A percentile compares a stretch with the other conserved stretches of the same genome.
phyloP scores from a whole-genome alignment of 2,888 invertebrate genomes.

The Amiota mariae region DNA sequence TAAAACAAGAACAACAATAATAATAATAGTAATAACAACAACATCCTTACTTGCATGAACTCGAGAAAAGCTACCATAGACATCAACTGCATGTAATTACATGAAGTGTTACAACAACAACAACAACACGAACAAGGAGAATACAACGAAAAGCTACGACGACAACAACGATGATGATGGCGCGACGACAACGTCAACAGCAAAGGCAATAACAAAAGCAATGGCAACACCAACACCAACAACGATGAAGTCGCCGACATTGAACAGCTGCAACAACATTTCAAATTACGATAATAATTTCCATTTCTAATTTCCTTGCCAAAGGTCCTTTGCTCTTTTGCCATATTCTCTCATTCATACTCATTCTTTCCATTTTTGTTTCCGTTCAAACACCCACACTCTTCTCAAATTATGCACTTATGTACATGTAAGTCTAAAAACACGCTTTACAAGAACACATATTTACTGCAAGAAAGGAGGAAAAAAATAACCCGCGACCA shows the following conservation, averaged over 20 bases:
- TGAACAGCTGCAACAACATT: constrained; percentile 43
- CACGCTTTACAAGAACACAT: not conserved
- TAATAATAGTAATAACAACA: too few species aligned
- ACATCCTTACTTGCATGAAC: too few species aligned
- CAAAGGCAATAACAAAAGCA: constrained; percentile 22
- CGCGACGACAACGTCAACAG: constrained; percentile 7
- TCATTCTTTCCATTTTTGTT: not conserved
- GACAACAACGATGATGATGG: constrained; percentile 22
- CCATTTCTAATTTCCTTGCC: constrained; percentile 68
- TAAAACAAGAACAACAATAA: constrained; percentile 15
- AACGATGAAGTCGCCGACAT: constrained; percentile 4
- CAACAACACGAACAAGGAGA: constrained; percentile 15
- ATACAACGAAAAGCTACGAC: not conserved
- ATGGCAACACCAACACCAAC: constrained; percentile 6
- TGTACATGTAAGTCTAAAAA: not conserved
- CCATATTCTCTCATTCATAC: not conserved
- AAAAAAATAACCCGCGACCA: constrained; percentile 19
- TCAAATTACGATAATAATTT: constrained; percentile 70
- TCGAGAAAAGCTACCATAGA: constrained; percentile 8
- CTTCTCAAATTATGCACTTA: constrained; percentile 25
- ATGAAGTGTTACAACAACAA: constrained; percentile 22
- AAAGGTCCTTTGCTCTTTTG: constrained; percentile 55
- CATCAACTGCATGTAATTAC: constrained; percentile 22
- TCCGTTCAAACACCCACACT: not conserved
- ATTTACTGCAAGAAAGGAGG: constrained; percentile 11